phyloP scores from a whole-genome alignment of 2,888 invertebrate genomes.

The Megastigmus dorsalis region DNA sequence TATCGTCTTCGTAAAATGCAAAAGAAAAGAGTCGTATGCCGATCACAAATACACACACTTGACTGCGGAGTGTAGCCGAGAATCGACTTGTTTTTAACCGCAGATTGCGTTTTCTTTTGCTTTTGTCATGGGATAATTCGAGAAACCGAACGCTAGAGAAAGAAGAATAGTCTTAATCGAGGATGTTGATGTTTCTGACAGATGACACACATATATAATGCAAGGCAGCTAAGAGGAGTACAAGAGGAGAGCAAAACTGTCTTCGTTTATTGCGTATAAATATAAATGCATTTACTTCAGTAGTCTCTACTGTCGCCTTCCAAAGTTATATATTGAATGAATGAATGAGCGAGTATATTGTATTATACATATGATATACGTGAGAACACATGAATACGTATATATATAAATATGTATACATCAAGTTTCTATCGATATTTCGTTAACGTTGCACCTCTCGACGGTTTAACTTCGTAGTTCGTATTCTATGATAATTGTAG shows the following conservation, averaged over 20 bases:
- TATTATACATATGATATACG: slow-evolving; percentile 53
- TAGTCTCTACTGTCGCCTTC: slow-evolving; percentile 71
- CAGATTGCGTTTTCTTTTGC: not conserved
- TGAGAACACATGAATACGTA: slow-evolving; percentile 52
- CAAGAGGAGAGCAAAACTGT: slow-evolving; percentile 49
- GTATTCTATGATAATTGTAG: slow-evolving; percentile 44
- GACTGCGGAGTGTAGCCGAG: slow-evolving; percentile 7
- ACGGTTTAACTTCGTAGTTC: slow-evolving; percentile 56
- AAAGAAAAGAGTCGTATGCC: not conserved
- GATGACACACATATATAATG: not conserved
- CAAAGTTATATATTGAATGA: slow-evolving; percentile 60
- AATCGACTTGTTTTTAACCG: not conserved
- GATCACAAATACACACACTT: not conserved
- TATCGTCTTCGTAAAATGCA: not conserved
- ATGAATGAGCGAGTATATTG: slow-evolving; percentile 55
- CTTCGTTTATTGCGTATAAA: slow-evolving; percentile 64
- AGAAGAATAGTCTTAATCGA: slow-evolving; percentile 1
- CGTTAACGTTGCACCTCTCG: slow-evolving; percentile 62
- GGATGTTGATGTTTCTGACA: not conserved
- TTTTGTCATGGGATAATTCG: not conserved
- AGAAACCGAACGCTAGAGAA: no score
- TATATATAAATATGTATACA: slow-evolving; percentile 59
- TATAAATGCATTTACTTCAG: slow-evolving; percentile 69
- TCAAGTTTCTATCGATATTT: slow-evolving; percentile 63
- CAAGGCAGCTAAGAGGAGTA: slow-evolving; percentile 2